Evolutionary conservation across 2,888 invertebrate species (phyloP).

Genomic region (Phoronis australis): DNA sequence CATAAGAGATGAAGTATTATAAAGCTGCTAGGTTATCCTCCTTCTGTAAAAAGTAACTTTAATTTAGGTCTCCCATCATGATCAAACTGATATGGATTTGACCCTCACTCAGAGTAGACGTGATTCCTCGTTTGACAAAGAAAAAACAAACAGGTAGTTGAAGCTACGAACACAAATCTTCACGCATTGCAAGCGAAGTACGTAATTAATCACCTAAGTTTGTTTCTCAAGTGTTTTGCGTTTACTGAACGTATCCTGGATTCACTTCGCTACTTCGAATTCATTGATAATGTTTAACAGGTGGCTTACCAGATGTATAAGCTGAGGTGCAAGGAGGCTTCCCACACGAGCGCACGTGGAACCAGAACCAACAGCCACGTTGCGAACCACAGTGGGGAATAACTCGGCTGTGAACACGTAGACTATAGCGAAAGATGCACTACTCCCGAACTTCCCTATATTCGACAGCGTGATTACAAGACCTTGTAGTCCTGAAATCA

Average conservation of each 20-base stretch:
- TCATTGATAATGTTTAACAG: not conserved
- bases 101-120: too few relatives aligned
- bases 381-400: constrained; percentile 81
- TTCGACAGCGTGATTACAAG: not conserved
- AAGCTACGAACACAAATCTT: too few relatives aligned
- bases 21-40: too few relatives aligned
- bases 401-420: constrained; percentile 62
- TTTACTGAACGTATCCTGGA: not conserved
- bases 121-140: too few relatives aligned
- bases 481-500: not conserved
- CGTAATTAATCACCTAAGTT: too few relatives aligned
- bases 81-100: too few relatives aligned
- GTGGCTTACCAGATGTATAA: constrained; percentile 54
- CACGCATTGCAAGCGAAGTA: too few relatives aligned
- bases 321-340: constrained; percentile 75
- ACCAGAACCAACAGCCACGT: constrained; percentile 75
- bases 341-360: constrained; percentile 80
- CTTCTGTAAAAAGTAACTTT: too few relatives aligned
- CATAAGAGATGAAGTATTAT: too few relatives aligned
- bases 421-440: constrained; percentile 3
- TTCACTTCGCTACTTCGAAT: too few relatives aligned
- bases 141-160: not conserved
- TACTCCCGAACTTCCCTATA: constrained; percentile 3
- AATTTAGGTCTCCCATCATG: too few relatives aligned
- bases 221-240: too few relatives aligned